Percentiles rank a stretch among this genome's conserved stretches.
These are phyloP conservation scores for Pipra filicauda DNA, from an alignment of 2,113 vertebrate species.

Conservation along the genomic window DNA sequence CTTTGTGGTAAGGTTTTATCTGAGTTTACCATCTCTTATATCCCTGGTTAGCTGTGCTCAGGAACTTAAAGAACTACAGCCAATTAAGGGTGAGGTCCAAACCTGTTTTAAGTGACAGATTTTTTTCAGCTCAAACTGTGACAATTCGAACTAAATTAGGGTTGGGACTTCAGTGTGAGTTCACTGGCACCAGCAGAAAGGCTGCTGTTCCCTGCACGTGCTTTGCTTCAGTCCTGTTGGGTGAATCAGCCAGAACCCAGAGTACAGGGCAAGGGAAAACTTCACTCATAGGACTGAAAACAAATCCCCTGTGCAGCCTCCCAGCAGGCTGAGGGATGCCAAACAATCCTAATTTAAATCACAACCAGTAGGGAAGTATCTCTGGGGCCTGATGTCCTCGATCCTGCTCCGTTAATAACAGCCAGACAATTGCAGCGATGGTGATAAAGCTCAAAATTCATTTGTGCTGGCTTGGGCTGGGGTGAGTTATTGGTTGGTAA, in stretches of 20 bases:
- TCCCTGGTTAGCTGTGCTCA: no score
- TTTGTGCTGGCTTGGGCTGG: constrained; percentile 25
- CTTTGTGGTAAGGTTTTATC: neutral
- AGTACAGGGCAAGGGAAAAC: neutral
- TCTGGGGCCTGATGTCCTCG: constrained; percentile 1
- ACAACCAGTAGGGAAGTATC: neutral
- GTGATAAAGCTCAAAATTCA: constrained; percentile 19
- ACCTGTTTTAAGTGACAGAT: neutral
- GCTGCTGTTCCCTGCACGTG: rapidly evolving
- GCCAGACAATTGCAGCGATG: neutral
- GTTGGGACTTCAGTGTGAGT: neutral
- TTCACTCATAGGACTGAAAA: no score
- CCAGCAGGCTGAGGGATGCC: neutral
- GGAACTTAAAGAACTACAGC: neutral
- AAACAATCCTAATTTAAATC: neutral
- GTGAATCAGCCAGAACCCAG: neutral
- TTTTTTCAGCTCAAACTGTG: neutral
- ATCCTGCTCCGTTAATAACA: neutral
- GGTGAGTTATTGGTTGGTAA: constrained; percentile 65
- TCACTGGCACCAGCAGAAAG: neutral
- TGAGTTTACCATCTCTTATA: neutral
- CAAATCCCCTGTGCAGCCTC: neutral
- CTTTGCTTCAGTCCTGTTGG: neutral
- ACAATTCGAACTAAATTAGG: rapidly evolving
- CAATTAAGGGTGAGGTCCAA: neutral